Percentiles rank a stretch among this genome's conserved stretches.
Conservation (phyloP, 1,140 invertebrate genomes). For the Apis cerana region DNA sequence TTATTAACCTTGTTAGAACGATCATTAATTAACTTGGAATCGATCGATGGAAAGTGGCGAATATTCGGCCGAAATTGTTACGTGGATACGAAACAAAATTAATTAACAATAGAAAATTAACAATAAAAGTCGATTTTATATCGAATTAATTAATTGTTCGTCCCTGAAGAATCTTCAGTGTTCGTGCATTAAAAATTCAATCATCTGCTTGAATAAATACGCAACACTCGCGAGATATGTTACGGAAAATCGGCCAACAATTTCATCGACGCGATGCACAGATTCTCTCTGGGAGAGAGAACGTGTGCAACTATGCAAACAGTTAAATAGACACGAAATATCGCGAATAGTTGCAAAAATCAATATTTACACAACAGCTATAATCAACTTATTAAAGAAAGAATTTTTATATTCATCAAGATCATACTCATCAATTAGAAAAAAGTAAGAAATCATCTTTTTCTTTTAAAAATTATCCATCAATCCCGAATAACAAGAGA, state of each 20-base stretch:
- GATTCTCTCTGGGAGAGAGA: too few species aligned
- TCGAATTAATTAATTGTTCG: constrained; percentile 33
- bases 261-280: neutral
- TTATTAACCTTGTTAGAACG: neutral
- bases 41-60: neutral
- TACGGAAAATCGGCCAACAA: neutral
- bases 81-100: neutral
- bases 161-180: neutral
- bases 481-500: too few species aligned
- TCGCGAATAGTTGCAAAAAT: neutral
- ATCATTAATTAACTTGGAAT: constrained; percentile 17
- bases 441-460: neutral
- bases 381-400: neutral
- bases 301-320: neutral
- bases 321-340: neutral
- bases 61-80: neutral
- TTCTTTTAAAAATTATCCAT: too few species aligned
- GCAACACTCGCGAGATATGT: neutral
- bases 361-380: neutral
- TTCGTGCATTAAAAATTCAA: constrained; percentile 39
- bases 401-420: too few species aligned
- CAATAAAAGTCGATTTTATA: neutral
- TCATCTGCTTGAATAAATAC: neutral
- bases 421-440: too few species aligned
- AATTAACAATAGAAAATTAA: neutral